Evolutionary conservation across 64 coral and sea anemone species (phyloP), one percentile per base, ranked within the genome.

Genomic region (Montipora efflorescens): DNA sequence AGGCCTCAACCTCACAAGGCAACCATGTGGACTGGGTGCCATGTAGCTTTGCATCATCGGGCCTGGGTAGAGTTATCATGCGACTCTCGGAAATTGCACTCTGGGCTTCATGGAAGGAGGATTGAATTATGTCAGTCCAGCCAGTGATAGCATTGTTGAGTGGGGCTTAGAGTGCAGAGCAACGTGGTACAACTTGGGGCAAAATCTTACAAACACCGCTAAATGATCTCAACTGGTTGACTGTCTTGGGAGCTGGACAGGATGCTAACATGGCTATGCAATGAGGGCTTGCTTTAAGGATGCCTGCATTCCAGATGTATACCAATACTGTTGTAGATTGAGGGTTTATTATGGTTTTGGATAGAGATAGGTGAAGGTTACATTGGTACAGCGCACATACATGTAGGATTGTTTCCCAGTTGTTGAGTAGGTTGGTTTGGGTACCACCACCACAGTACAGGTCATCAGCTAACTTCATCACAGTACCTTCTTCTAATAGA

Each of bases 301-400:
- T 28, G 51, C 91, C 91, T 44, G 76, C 22, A 53, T 19, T 19
- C 91, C 80, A 92, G 15, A 84, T 64, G 79, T 80, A 84, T 0
- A 64, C 80, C 11, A 84, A 64, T 4, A 92, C 76, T 2, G 90
- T 75, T 7, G 80, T 74, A 8, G 79, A 74, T 11, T 36, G 83
- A 0, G 90, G 80, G 47, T 80, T 55, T 18, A 92, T 83, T 47
- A 92, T 28, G 8, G 80, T 84, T 23, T 92, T 92, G 1, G 79
- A 83, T 36, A 80, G 90, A 22, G 79, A 92, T 4, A 92, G 50
- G 50, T 51, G 79, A 58, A 92, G 90, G 67, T 92, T 76, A 21
- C 90, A 92, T 3, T 22, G 66, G 6, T 84, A 7, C 14, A 84
- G 69, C 5, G 36, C 36, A 36, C 36, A 36, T 36, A 47, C 15